Conservation (phyloP, 2,113 vertebrate species). For the Rhynchomys soricoides region DNA sequence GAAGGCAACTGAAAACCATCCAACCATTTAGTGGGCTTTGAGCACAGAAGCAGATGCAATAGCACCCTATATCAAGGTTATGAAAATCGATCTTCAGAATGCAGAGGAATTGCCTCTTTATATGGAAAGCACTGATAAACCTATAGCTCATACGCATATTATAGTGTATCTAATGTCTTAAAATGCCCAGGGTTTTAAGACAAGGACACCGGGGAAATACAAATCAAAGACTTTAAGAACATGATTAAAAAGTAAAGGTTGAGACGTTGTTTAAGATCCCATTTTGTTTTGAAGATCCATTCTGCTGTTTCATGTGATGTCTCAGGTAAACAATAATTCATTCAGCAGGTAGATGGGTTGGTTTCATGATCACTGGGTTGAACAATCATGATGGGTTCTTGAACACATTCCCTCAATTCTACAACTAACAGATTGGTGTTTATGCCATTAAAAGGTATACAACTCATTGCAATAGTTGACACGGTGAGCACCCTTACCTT, state of each 20-base stretch:
- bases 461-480: too few species aligned
- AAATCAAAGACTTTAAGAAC: neutral
- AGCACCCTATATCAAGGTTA: neutral
- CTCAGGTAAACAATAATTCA: slow-evolving; percentile 9
- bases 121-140: neutral
- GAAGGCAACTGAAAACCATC: slow-evolving; percentile 2
- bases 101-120: neutral
- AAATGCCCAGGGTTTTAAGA: neutral
- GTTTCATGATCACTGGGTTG: neutral
- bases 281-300: neutral
- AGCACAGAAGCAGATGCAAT: neutral
- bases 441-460: too few species aligned
- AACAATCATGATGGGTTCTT: neutral
- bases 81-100: neutral
- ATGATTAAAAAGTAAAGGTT: neutral
- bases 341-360: neutral
- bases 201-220: neutral
- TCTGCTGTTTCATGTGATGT: neutral
- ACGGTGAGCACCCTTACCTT: too few species aligned
- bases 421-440: too few species aligned
- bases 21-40: neutral
- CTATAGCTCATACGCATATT: neutral
- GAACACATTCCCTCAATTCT: too few species aligned
- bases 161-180: neutral
- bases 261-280: neutral